Base-by-base conservation (phyloP, 1,140 invertebrate genomes). In the Drosophila suzukii region DNA sequence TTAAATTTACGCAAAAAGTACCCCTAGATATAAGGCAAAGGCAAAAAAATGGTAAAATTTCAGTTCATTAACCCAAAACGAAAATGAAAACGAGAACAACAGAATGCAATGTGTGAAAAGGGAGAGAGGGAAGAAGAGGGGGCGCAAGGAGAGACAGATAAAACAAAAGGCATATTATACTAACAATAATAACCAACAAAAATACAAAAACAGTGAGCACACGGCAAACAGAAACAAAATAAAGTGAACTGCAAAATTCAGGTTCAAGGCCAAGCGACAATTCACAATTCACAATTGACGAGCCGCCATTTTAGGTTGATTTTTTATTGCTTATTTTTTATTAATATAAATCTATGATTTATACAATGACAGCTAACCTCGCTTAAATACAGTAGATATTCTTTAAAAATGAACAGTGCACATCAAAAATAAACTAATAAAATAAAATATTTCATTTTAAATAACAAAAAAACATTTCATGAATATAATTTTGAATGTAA, bases 191-290 rank as follows among this genome's bases (percentile, higher is more conserved):
- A 63, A 78, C 30, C 49, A 60, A 44, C 49, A 47, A 50, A 47
- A 50, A 43, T 4, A 67, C 50, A 36, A 54, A 59, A 41, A 57
- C 44, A 15, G 47, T 43, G 15, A 75, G 50, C 71, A 63, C 54
- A 61, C 58, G 41, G 43, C 50, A 59, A 75, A 46, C 72, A 74
- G 44, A 71, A 32, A 56, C 71, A 72, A 78, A 50, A 75, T 39
- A 56, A 63, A 75, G 72, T 78, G 76, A 81, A 88, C 80, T 81
- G 78, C 77, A 47, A 89, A 88, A 65, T 84, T 89, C 80, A 88
- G 80, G 84, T 88, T 88, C 84, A 88, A 88, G 84, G 84, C 76
- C 73, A 83, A 74, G 68, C 75, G 27, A 20, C 47, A 66, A 66
- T 66, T 47, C 41, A n/a, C 61, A 46, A 32, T 57, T 57, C 15